Evolutionary conservation across 2,113 vertebrate genomes (phyloP), one percentile per base, ranked within the genome.

Genomic region (Danionella cerebrum): DNA sequence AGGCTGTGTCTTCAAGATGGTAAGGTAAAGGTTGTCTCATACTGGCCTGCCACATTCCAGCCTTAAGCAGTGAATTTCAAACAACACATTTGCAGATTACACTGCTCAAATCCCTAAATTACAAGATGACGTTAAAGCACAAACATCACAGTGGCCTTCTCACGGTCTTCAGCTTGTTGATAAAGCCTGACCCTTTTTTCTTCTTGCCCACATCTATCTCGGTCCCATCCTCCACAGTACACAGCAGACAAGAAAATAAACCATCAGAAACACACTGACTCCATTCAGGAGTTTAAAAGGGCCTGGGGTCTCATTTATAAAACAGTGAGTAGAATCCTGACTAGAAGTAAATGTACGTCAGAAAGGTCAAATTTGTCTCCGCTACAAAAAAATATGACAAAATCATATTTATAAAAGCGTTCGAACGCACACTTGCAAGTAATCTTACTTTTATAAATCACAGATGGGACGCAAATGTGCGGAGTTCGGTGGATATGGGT

Each of bases 141-240:
- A 84, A 84, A 83, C 78, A 84, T 81, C 77, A 77, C 67, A 71
- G 59, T 18, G 75, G 83, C 79, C 81, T 86, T 88, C 85, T 88
- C 85, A 87, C 80, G 83, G 81, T 83, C 83, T 45, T 50, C 42
- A 45, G 76, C 70, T 82, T 85, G 83, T 87, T 85, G 82, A 85
- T 82, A 84, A 78, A 80, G 79, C 77, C 79, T 83, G 80, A 84
- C 80, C 84, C 77, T 70, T 65, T 71, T 67, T 74, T 74, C 65
- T 29, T n/a, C 21, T 60, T 33, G 4, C 10, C 51, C 36, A 19
- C 57, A 18, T 47, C 19, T 57, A 59, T 71, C 65, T 74, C 72
- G 70, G 67, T 78, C 79, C 73, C 76, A 72, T 57, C 68, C 82
- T 78, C 82, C 82, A 76, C 70, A 78, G 75, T 83, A 85, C 73